Base-by-base conservation (phyloP, 2,888 invertebrate species). In the Punctoribates punctum region DNA sequence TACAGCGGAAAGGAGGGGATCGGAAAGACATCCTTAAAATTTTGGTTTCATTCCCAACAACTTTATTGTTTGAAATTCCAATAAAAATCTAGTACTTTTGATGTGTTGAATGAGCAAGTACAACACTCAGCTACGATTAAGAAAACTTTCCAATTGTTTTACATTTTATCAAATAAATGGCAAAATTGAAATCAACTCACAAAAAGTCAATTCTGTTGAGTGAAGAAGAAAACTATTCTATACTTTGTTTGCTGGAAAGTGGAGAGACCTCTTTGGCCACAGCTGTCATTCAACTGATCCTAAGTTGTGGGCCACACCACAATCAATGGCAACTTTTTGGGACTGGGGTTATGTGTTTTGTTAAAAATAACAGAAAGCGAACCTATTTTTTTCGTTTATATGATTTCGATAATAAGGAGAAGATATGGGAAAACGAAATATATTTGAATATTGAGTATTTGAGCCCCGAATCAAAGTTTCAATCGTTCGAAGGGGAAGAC, bases 361-460 rank as follows among this genome's bases (percentile, higher is more conserved):
- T 96, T 78, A 93, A 94, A 84, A 96, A 96, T 86, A 93, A 91
- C 83, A 88, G 87, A 75, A 90, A 90, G 81, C 88, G 92, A 78
- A 95, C 95, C 20, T 97, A 94, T 84, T 96, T 91, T 85, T 90
- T 96, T 83, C 88, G 96, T 75, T 88, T 96, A 75, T 96, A 90
- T 85, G 95, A 95, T 82, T 86, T 93, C 65, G 89, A 82, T 90
- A 80, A 90, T 89, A 81, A 85, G 87, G 65, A 87, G n/a, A 76
- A 92, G 86, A 87, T 94, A 73, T 96, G 96, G 94, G 95, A 96
- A 84, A 96, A 97, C 83, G 96, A 96, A 85, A 88, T 96, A 72
- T 97, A 97, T 85, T 91, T 91, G 83, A 89, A 91, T 82, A 92
- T 97, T 84, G 90, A 91, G 80, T 93, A 96, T 84, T 89, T 90